phyloP scores from a whole-genome alignment of 2,888 invertebrate species.

The Acrobeloides nanus region DNA sequence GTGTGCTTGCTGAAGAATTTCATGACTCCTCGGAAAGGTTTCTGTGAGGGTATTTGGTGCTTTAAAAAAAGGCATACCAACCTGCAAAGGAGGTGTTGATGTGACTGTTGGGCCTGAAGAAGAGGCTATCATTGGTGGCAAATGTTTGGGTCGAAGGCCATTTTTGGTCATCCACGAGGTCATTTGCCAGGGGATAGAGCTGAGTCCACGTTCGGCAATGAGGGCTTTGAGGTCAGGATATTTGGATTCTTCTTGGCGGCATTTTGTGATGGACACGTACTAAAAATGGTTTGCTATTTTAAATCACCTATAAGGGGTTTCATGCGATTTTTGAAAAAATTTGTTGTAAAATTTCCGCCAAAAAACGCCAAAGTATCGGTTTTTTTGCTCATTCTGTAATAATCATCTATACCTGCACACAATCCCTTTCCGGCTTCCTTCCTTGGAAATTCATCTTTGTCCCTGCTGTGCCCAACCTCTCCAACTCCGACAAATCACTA shows the following conservation, averaged over 20 bases:
- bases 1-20: no score
- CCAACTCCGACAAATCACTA: constrained; percentile 33
- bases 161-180: constrained; percentile 29
- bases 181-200: constrained; percentile 24
- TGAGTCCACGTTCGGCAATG: constrained; percentile 22
- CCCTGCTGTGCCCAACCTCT: constrained; percentile 36
- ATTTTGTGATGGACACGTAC: constrained; percentile 26
- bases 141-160: constrained; percentile 9
- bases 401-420: constrained; percentile 24
- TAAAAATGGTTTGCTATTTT: constrained; percentile 6
- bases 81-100: no score
- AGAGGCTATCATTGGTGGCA: no score
- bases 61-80: no score
- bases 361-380: background rate
- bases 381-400: background rate
- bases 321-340: constrained; percentile 3
- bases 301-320: background rate
- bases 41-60: no score
- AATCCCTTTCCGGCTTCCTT: constrained; percentile 37
- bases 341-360: background rate
- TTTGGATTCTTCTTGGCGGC: constrained; percentile 26
- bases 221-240: constrained; percentile 15
- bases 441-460: constrained; percentile 40
- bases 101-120: no score
- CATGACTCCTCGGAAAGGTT: no score